These are phyloP conservation scores for Chiridota heheva DNA, from an alignment of 35 echinoderm and acorn worm species.

Conservation along the genomic window DNA sequence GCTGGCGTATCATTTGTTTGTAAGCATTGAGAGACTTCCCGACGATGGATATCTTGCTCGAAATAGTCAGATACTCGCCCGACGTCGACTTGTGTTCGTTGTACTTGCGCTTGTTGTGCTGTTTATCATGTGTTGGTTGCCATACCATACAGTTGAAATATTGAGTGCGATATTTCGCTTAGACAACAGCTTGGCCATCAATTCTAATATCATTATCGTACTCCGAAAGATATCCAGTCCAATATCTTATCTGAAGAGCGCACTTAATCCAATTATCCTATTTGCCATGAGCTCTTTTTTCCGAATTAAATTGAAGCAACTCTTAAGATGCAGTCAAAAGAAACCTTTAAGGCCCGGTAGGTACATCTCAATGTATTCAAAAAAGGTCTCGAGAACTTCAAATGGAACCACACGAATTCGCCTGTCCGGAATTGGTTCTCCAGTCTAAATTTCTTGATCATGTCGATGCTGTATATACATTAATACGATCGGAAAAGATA, in stretches of 20 bases:
- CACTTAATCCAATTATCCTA: constrained; percentile 24
- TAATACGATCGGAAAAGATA: too few species aligned
- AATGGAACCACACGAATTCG: too few species aligned
- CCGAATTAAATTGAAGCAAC: constrained; percentile 14
- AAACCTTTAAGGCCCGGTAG: neutral
- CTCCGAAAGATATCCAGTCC: constrained; percentile 6
- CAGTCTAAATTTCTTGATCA: too few species aligned
- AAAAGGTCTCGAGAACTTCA: constrained; percentile 27
- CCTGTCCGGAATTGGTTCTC: too few species aligned
- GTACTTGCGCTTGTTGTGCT: constrained; percentile 39
- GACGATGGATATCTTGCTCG: constrained; percentile 43
- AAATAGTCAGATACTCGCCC: constrained; percentile 20
- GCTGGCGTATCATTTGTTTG: constrained; percentile 33
- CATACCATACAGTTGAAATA: constrained; percentile 11
- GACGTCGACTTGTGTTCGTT: constrained; percentile 18
- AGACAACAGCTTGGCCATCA: neutral
- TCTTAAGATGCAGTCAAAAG: constrained; percentile 7
- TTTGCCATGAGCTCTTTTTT: constrained; percentile 43
- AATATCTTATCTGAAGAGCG: constrained; percentile 18
- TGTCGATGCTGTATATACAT: too few species aligned
- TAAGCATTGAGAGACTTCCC: constrained; percentile 34
- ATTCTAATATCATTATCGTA: constrained; percentile 18
- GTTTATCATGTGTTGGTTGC: constrained; percentile 30
- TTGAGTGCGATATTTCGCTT: neutral
- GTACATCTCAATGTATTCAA: constrained; percentile 39